phyloP scores from a whole-genome alignment of 2,888 invertebrate genomes.

The Elysia crispata region DNA sequence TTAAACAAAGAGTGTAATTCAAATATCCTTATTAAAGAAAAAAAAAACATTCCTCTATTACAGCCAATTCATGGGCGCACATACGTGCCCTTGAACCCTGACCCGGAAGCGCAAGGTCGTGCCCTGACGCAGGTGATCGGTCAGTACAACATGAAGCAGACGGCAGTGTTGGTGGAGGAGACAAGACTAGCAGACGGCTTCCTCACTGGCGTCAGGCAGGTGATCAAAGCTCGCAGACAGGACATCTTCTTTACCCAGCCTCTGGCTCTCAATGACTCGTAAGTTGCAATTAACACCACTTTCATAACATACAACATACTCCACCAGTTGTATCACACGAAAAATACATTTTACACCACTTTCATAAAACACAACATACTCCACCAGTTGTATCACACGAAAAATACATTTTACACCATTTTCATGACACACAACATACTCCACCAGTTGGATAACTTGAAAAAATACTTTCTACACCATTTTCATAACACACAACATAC shows the following conservation, averaged over 20 bases:
- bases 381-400: too few species aligned
- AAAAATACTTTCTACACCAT: too few species aligned
- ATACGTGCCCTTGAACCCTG: conserved; percentile 51
- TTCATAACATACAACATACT: too few species aligned
- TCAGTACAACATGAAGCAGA: conserved; percentile 55
- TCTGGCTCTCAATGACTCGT: background rate
- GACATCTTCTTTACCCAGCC: conserved; percentile 40
- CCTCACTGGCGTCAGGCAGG: conserved; percentile 54
- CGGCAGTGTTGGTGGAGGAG: conserved; percentile 59
- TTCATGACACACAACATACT: too few species aligned
- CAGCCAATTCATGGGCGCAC: conserved; percentile 35
- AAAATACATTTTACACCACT: too few species aligned
- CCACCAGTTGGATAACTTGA: too few species aligned
- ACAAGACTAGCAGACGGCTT: conserved; percentile 59
- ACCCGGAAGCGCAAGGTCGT: conserved; percentile 52
- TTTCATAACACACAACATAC: too few species aligned
- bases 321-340: too few species aligned
- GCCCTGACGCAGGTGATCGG: conserved; percentile 59
- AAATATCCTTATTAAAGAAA: background rate
- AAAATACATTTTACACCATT: too few species aligned
- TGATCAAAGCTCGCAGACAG: conserved; percentile 37
- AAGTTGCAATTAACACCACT: too few species aligned
- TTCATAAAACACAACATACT: too few species aligned
- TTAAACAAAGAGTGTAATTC: background rate
- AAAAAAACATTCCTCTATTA: background rate